Evolutionary conservation across 2,113 vertebrate genomes (phyloP).

Genomic region (Mesoclemmys tuberculata): DNA sequence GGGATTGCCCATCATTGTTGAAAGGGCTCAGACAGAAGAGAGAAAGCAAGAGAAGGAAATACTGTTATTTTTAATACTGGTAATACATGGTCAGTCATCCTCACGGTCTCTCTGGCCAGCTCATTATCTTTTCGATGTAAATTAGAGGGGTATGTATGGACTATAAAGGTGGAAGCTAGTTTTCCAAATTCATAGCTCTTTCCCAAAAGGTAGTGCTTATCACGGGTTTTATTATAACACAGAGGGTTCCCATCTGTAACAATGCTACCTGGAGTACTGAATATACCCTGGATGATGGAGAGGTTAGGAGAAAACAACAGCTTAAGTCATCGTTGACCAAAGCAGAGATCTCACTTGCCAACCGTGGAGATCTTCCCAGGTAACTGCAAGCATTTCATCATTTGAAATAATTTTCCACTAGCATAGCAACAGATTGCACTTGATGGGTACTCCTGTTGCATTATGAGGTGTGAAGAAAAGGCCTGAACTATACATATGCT

Average conservation of each 20-base stretch:
- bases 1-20: not conserved
- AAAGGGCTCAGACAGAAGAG: not conserved
- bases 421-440: constrained; percentile 78
- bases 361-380: constrained; percentile 60
- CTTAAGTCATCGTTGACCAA: not conserved
- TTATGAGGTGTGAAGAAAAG: constrained; percentile 81
- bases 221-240: not conserved
- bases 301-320: constrained; percentile 58
- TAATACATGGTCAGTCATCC: not conserved
- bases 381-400: constrained; percentile 51
- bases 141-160: not conserved
- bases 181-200: constrained; percentile 20
- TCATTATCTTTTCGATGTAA: not conserved
- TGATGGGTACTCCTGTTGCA: constrained; percentile 78
- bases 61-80: not conserved
- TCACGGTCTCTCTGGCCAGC: not conserved
- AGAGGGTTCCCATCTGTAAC: not conserved
- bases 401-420: constrained; percentile 70
- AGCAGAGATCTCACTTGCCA: constrained; percentile 16
- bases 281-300: constrained; percentile 15
- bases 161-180: constrained; percentile 23
- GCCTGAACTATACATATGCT: constrained; percentile 81
- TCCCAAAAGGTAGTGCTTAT: constrained; percentile 1
- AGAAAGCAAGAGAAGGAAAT: constrained; percentile 3
- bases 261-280: not conserved